Percentiles rank a stretch among this genome's conserved stretches.
Evolutionary conservation across 2,888 invertebrate genomes (phyloP).

Genomic region (Drosophila prostipennis): DNA sequence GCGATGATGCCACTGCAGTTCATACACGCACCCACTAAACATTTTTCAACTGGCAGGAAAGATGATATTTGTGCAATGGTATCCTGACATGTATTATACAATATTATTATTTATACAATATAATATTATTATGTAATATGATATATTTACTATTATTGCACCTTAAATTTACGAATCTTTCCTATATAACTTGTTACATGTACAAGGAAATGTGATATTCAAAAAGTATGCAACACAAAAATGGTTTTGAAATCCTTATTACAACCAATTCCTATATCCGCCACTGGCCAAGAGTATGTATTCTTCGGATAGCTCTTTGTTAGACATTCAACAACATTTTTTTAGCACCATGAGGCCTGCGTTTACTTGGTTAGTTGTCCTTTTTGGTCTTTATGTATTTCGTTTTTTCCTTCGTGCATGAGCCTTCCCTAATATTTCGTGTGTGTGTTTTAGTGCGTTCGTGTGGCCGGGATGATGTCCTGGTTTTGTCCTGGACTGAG

Average conservation of each 20-base stretch:
- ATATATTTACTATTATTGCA: too few species aligned
- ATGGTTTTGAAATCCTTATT: too few species aligned
- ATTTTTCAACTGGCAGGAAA: too few species aligned
- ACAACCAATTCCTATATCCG: too few species aligned
- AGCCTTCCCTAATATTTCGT: slow-evolving; percentile 56
- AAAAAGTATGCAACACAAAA: too few species aligned
- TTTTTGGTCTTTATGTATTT: slow-evolving; percentile 58
- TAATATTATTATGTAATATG: too few species aligned
- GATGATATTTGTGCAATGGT: too few species aligned
- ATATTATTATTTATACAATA: too few species aligned
- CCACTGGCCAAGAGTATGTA: not conserved
- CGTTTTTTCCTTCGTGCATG: slow-evolving; percentile 23
- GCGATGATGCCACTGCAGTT: slow-evolving; percentile 6
- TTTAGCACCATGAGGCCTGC: slow-evolving; percentile 7
- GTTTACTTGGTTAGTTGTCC: slow-evolving; percentile 45
- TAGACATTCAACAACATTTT: not conserved
- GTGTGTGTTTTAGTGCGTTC: slow-evolving; percentile 44
- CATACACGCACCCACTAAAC: not conserved
- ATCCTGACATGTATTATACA: too few species aligned
- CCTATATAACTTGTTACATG: too few species aligned
- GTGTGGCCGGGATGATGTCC: slow-evolving; percentile 29
- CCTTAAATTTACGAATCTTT: too few species aligned
- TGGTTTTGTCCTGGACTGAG: slow-evolving; percentile 44
- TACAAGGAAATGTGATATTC: too few species aligned
- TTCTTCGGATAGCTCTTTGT: not conserved